These are phyloP conservation scores for Varecia variegata DNA, from an alignment of 2,797 vertebrate species.

Conservation along the genomic window DNA sequence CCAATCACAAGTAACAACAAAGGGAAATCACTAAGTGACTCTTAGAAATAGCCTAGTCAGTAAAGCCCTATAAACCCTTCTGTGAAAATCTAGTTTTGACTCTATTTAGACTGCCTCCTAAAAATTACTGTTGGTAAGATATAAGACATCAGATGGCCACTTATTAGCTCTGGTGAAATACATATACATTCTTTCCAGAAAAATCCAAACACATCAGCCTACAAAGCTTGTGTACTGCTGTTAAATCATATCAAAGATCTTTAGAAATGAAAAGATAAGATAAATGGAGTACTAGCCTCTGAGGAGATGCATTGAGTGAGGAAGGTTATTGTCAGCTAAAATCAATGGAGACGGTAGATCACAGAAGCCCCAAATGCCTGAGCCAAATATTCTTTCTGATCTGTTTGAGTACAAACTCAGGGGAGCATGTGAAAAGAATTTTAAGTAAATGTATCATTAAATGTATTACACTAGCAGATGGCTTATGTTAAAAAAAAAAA, in stretches of 20 bases:
- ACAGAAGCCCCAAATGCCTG: constrained; percentile 40
- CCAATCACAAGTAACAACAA: neutral
- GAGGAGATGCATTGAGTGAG: constrained; percentile 31
- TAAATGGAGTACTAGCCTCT: constrained; percentile 45
- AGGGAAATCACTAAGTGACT: neutral
- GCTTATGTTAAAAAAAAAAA: constrained; percentile 66
- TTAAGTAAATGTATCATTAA: constrained; percentile 61
- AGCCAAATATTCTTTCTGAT: constrained; percentile 69
- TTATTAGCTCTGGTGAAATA: neutral
- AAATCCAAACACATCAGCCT: neutral
- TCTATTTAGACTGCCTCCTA: neutral
- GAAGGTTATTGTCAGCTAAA: constrained; percentile 59
- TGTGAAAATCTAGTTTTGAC: neutral
- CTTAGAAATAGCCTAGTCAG: neutral
- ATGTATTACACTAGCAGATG: constrained; percentile 65
- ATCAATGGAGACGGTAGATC: constrained; percentile 66
- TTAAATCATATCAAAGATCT: constrained; percentile 53
- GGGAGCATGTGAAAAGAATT: constrained; percentile 54
- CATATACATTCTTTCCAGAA: constrained; percentile 20
- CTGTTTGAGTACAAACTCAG: constrained; percentile 50
- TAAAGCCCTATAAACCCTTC: neutral
- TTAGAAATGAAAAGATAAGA: constrained; percentile 21
- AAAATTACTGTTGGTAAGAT: constrained; percentile 35
- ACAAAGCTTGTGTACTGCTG: constrained; percentile 17
- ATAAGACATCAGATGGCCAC: constrained; percentile 1